Percentiles rank a stretch among this genome's conserved stretches.
Conservation (phyloP, 1,140 invertebrate genomes). For the Sitobion miscanthi region DNA sequence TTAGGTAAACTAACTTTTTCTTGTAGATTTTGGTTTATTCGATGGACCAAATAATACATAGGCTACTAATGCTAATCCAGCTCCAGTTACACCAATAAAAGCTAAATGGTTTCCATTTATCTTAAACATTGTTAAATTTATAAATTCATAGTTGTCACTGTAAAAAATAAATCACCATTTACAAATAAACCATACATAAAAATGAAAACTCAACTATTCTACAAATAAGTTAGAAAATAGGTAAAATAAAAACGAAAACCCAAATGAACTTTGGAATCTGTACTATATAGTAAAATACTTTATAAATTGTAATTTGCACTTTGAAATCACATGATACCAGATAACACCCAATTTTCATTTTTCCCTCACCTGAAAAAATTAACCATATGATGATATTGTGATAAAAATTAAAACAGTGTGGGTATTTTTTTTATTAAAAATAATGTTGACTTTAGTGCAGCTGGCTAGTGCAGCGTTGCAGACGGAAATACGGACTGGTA, state of each 20-base stretch:
- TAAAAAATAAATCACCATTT: background rate
- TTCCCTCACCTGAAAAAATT: background rate
- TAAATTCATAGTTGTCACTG: background rate
- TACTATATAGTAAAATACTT: background rate
- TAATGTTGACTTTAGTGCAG: background rate
- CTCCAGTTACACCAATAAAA: constrained; percentile 58
- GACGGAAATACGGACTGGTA: too few relatives aligned
- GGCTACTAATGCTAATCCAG: constrained; percentile 75
- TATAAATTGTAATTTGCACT: background rate
- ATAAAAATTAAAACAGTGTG: background rate
- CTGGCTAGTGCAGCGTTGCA: too few relatives aligned
- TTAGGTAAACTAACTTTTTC: constrained; percentile 37
- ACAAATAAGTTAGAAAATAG: background rate
- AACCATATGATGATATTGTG: background rate
- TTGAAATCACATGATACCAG: background rate
- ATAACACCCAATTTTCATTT: background rate
- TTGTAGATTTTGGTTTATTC: constrained; percentile 46
- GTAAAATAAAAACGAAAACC: background rate
- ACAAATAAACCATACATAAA: background rate
- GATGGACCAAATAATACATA: constrained; percentile 81
- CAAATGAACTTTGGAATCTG: background rate
- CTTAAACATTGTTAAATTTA: constrained; percentile 49
- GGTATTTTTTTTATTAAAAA: background rate
- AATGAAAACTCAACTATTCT: background rate
- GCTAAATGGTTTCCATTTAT: constrained; percentile 54